Base-by-base conservation (phyloP, 2,888 invertebrate genomes). In the Ophioninae sp. region DNA sequence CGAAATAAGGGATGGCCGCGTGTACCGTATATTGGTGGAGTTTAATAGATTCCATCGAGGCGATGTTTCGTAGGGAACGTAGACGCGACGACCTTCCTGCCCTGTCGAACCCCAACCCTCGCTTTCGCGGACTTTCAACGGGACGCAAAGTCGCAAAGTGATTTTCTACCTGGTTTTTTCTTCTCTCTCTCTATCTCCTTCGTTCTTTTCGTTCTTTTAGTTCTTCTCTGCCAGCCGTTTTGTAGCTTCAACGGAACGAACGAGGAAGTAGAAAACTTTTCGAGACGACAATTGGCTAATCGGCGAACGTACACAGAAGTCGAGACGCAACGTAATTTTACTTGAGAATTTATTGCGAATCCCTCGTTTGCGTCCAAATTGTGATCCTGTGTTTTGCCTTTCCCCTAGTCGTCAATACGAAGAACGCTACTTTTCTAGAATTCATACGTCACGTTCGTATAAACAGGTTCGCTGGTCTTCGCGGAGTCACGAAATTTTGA, bases 1-100 rank as follows among this genome's bases (percentile, higher is more conserved):
- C 88, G 88, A 87, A 88, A 89, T 88, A 88, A 86, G 88, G 85
- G 67, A 85, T 80, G 67, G 79, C 78, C 77, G 37, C 67, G 62
- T 75, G 67, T 44, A 68, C 67, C 37, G 73, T 70, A 73, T 72
- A 69, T 73, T 83, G 83, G 82, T 81, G 78, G 88, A 88, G 86
- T 90, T 88, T 89, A 89, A 91, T 91, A 90, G 89, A 90, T 90
- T 89, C 87, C 85, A 84, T 77, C 69, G 57, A 59, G 39, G 61
- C 59, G 78, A 72, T 72, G 64, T 57, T 72, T 73, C 76, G 59
- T 73, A 61, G 44, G 50, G 64, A 50, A 8, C n/a, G 68, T 56
- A 62, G 57, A 65, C 64, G 50, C 57, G 56, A 56, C 70, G 70
- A 80, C 17, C 50, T 23, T 8, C 72, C 56, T 6, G n/a, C 78